These are phyloP conservation scores for Sitodiplosis mosellana DNA, from an alignment of 1,140 invertebrate genomes.

Conservation along the genomic window DNA sequence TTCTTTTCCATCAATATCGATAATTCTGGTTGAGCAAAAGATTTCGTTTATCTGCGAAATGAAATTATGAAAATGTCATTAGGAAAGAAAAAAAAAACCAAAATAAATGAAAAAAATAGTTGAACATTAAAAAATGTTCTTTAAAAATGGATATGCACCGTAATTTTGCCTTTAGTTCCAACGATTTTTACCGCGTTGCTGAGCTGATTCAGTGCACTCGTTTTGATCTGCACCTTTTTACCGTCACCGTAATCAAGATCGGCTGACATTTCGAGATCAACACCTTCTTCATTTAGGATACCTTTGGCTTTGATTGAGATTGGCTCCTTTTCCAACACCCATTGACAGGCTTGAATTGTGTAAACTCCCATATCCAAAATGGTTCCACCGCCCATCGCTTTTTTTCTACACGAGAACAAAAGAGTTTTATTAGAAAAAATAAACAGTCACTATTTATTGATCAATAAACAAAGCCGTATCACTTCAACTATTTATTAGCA, in stretches of 20 bases:
- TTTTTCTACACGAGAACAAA: no score
- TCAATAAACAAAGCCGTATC: no score
- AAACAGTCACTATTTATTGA: no score
- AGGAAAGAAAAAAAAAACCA: no score
- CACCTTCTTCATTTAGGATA: conserved; percentile 38
- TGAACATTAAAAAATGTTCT: no score
- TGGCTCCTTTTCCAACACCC: conserved; percentile 41
- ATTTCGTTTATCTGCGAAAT: no score
- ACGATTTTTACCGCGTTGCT: conserved; percentile 35
- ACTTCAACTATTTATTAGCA: no score
- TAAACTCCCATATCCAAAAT: conserved; percentile 51
- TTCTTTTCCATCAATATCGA: conserved; percentile 18
- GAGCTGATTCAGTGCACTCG: conserved; percentile 27
- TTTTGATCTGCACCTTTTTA: conserved; percentile 36
- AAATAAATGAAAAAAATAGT: conserved; percentile 4
- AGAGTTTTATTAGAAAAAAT: no score
- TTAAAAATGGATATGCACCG: conserved; percentile 18
- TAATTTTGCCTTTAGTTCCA: conserved; percentile 40
- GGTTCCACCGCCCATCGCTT: conserved; percentile 48
- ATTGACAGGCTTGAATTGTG: conserved; percentile 34
- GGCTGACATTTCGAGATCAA: conserved; percentile 38
- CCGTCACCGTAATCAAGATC: conserved; percentile 37
- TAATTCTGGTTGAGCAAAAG: conserved; percentile 16
- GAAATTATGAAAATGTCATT: no score
- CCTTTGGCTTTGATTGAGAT: conserved; percentile 35